Evolutionary conservation across 1,140 invertebrate species (phyloP), one percentile per base, ranked within the genome.

Genomic region (Bradysia coprophila): DNA sequence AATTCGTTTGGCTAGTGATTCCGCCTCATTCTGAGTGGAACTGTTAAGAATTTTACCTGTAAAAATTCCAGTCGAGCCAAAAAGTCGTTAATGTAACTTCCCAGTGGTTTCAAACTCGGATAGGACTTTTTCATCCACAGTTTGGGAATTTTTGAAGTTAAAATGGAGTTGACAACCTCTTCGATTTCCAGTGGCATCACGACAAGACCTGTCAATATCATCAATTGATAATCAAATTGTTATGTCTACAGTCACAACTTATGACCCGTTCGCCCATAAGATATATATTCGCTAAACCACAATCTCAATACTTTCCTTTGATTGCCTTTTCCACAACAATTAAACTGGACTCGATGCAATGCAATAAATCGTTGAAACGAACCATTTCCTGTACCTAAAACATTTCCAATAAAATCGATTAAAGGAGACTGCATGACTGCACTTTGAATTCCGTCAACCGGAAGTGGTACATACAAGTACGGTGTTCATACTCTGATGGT

Each of bases 351-450:
- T 81, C 62, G 19, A 96, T 83, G 8, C 74, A 72, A 9, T 49
- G 55, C 0, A 92, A 66, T 1, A 96, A 66, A 44, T 74, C 78
- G 51, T 94, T 93, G 49, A 90, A 96, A 40, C 89, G 61, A 8
- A 76, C 81, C 75, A 92, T 91, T 68, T 94, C 90, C 66, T 96
- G 91, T 1, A 94, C 81, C 22, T 94, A 64, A 2, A 94, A 89
- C 6, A 87, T 90, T 54, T 90, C 90, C 83, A 91, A 87, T 37
- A n/a, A n/a, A n/a, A n/a, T n/a, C n/a, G n/a, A n/a, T n/a, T n/a
- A n/a, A n/a, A n/a, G n/a, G n/a, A n/a, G n/a, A n/a, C n/a, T n/a
- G n/a, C n/a, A n/a, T n/a, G n/a, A n/a, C n/a, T n/a, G n/a, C n/a
- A n/a, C n/a, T n/a, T n/a, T n/a, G n/a, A n/a, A n/a, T n/a, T n/a